A percentile compares a stretch with the other conserved stretches of the same genome.
Evolutionary conservation across 2,888 invertebrate species (phyloP).

Genomic region (Halictus quadricinctus): DNA sequence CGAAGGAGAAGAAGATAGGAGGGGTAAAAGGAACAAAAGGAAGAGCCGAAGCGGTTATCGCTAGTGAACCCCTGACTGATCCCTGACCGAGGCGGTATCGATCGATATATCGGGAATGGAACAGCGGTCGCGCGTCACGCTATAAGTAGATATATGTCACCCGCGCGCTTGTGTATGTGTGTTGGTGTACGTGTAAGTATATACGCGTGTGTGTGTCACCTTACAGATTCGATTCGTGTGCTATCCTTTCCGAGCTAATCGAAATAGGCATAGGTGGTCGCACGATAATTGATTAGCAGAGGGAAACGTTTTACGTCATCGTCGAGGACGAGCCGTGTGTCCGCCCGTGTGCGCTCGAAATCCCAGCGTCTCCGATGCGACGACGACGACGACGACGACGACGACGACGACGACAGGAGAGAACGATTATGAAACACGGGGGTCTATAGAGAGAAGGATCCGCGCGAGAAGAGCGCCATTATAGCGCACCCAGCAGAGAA

Average conservation of each 20-base stretch:
- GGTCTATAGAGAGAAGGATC: background rate
- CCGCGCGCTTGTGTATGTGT: conserved; percentile 1
- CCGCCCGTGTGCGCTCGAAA: background rate
- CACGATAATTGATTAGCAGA: conserved; percentile 39
- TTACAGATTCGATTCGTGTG: conserved; percentile 42
- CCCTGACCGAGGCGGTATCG: conserved; percentile 64
- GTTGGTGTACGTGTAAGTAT: background rate
- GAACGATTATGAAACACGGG: conserved; percentile 28
- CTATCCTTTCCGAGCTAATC: conserved; percentile 35
- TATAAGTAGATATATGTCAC: conserved; percentile 51
- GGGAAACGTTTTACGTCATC: background rate
- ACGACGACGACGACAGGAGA: background rate
- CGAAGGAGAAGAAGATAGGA: background rate
- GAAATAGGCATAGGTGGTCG: conserved; percentile 36
- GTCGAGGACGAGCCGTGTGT: background rate
- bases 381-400: background rate
- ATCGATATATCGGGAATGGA: conserved; percentile 68
- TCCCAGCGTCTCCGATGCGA: background rate
- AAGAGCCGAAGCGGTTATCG: conserved; percentile 52
- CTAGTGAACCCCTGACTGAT: conserved; percentile 64
- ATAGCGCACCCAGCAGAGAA: conserved; percentile 49
- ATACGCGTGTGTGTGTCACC: conserved; percentile 24
- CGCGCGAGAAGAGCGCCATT: conserved; percentile 49
- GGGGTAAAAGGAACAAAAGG: background rate
- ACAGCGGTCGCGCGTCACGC: conserved; percentile 66